A percentile compares a stretch with the other conserved stretches of the same genome.
These are phyloP conservation scores for Forbesichthys papilliferus DNA, from an alignment of 2,113 vertebrate species.

Conservation along the genomic window DNA sequence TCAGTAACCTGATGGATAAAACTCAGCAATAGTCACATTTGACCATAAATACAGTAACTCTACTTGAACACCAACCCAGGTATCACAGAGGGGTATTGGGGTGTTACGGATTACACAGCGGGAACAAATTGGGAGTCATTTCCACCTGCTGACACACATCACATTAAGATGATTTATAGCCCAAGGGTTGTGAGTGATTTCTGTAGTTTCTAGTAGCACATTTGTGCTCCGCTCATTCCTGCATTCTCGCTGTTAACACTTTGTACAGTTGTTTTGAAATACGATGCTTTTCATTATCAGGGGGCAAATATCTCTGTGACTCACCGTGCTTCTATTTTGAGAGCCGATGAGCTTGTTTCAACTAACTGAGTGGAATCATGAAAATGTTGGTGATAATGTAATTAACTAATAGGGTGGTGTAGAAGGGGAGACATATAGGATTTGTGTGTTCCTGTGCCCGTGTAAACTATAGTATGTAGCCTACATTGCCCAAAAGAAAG, in stretches of 20 bases:
- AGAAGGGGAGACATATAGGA: background rate
- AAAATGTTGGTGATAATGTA: background rate
- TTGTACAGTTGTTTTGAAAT: constrained; percentile 28
- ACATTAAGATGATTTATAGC: constrained; percentile 63
- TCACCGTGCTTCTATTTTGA: constrained; percentile 14
- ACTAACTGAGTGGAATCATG: background rate
- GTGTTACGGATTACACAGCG: constrained; percentile 58
- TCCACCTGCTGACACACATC: constrained; percentile 65
- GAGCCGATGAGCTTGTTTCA: constrained; percentile 16
- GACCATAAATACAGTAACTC: constrained; percentile 35
- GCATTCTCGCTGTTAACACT: constrained; percentile 32
- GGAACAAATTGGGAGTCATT: constrained; percentile 67
- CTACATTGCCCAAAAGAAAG: constrained; percentile 12
- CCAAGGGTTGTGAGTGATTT: constrained; percentile 49
- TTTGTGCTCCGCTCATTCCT: constrained; percentile 31
- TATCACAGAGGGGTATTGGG: constrained; percentile 38
- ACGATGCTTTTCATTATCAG: constrained; percentile 30
- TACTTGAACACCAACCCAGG: constrained; percentile 46
- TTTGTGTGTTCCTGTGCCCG: background rate
- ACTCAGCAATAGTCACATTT: constrained; percentile 16
- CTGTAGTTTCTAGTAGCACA: constrained; percentile 42
- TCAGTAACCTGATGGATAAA: constrained; percentile 20
- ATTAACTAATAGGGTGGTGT: background rate
- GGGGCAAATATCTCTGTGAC: constrained; percentile 14
- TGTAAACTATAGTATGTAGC: background rate